These are phyloP conservation scores for Neopipo cinnamomea DNA, from an alignment of 2,113 vertebrate genomes.

Conservation along the genomic window DNA sequence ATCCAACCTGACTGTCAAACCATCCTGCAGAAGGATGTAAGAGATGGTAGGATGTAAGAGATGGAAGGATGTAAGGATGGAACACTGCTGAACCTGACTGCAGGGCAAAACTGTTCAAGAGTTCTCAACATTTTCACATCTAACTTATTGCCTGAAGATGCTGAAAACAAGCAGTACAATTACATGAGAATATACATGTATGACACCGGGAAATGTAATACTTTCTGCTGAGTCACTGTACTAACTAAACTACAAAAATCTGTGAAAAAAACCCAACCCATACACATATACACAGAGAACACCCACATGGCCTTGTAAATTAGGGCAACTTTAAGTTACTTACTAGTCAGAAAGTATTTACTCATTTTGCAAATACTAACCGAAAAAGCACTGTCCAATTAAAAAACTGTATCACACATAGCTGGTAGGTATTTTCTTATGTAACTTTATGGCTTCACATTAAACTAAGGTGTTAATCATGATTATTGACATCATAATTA, in stretches of 20 bases:
- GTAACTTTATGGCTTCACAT: background rate
- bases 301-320: background rate
- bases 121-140: background rate
- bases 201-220: background rate
- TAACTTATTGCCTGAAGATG: background rate
- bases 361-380: background rate
- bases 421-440: background rate
- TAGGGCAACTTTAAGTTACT: background rate
- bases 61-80: too few relatives aligned
- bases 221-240: background rate
- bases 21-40: background rate
- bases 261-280: background rate
- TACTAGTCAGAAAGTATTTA: background rate
- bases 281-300: background rate
- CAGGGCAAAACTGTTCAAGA: background rate
- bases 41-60: too few relatives aligned
- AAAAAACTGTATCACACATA: background rate
- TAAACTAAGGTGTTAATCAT: background rate
- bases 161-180: background rate
- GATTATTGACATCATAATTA: background rate
- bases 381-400: background rate
- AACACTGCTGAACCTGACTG: background rate
- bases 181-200: background rate
- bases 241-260: background rate
- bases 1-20: background rate